phyloP scores from a whole-genome alignment of 2,113 vertebrate genomes.

The Equus przewalskii region DNA sequence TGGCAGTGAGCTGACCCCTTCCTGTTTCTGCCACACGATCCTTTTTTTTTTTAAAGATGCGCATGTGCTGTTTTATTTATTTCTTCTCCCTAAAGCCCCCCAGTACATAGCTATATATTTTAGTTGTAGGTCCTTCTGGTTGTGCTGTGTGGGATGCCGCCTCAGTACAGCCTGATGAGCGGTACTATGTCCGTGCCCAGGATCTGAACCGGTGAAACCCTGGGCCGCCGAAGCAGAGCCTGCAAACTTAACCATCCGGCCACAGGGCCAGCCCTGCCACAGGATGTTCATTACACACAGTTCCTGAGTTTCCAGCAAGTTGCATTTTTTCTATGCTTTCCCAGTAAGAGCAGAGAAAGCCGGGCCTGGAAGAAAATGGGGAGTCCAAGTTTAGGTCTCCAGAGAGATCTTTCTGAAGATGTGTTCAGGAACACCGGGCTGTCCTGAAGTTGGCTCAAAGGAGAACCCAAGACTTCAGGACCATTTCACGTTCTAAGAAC shows the following conservation, averaged over 20 bases:
- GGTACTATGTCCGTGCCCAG: no score
- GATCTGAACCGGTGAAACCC: no score
- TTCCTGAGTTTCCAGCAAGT: not conserved
- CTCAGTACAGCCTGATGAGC: no score
- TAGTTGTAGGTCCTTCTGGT: no score
- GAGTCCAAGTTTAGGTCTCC: not conserved
- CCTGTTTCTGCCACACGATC: not conserved
- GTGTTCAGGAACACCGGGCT: not conserved
- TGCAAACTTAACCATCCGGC: no score
- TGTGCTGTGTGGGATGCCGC: no score
- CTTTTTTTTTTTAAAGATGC: no score
- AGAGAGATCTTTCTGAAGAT: not conserved
- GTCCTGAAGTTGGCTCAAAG: not conserved
- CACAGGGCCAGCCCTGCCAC: not conserved
- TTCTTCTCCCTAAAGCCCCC: no score
- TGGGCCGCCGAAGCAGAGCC: no score
- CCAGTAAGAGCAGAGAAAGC: not conserved
- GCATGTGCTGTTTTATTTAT: no score
- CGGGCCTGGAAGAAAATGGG: not conserved
- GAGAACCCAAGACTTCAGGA: not conserved
- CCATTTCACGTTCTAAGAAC: not conserved
- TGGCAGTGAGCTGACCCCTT: not conserved
- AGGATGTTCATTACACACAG: not conserved
- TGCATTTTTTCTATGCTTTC: not conserved
- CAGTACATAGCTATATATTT: no score